Evolutionary conservation across 2,888 invertebrate genomes (phyloP).

Genomic region (Cerastis leucographa): DNA sequence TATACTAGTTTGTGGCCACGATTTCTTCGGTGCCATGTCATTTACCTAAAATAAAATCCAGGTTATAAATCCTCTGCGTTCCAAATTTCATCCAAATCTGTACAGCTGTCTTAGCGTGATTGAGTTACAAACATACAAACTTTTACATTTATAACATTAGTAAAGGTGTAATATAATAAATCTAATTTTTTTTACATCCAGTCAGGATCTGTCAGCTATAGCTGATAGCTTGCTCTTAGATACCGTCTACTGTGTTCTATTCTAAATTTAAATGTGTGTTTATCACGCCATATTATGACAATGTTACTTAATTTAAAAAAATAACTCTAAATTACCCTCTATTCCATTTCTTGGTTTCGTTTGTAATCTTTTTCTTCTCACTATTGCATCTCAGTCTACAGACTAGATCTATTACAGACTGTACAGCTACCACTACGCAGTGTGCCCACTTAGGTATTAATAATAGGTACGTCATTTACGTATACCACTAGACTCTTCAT

Average conservation of each 20-base stretch:
- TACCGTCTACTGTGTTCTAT: neutral
- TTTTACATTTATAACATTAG: neutral
- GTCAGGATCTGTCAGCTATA: neutral
- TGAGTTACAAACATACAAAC: neutral
- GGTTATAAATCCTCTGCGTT: no score
- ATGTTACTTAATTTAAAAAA: neutral
- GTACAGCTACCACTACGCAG: neutral
- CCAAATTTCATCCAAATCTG: neutral
- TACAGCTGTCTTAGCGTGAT: neutral
- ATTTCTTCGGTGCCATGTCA: neutral
- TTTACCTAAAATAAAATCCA: neutral
- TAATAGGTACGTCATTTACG: conserved; percentile 1
- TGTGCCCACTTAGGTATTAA: conserved; percentile 5
- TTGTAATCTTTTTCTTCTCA: neutral
- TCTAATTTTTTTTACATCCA: neutral
- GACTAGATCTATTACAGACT: neutral
- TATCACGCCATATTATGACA: neutral
- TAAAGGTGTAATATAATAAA: neutral
- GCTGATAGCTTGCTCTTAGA: neutral
- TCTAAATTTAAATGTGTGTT: neutral
- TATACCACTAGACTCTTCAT: conserved; percentile 39
- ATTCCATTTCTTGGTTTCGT: neutral
- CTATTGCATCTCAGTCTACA: neutral
- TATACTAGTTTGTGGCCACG: neutral
- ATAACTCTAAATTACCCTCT: neutral